Base-by-base conservation (phyloP, 2,113 vertebrate species). In the Ceratotherium simum region DNA sequence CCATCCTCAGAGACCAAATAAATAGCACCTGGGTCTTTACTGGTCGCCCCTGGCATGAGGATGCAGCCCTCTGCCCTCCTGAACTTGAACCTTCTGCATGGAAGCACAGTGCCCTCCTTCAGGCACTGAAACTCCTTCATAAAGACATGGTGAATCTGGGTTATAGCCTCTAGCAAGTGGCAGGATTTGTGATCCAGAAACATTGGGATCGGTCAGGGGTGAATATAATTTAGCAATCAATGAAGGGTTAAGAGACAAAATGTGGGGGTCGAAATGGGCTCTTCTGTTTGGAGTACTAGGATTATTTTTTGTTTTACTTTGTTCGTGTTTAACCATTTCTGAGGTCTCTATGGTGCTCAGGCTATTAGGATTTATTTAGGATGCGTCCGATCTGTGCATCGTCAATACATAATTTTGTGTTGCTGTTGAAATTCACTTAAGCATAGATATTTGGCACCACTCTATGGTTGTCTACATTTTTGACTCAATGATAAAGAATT, bases 201-300 rank as follows among this genome's bases (percentile, higher is more conserved):
- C 69, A 88, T 16, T 65, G 11, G 0, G 90, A 90, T 98, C 91
- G 89, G 86, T 97, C 91, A 60, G 81, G 97, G 98, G 92, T 96
- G 95, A 94, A 97, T 97, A 88, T 75, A 98, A 96, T 98, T 98
- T 98, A 99, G 98, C 91, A 98, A 94, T 97, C 98, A 98, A 95
- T 93, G 96, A 98, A 98, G 93, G 97, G 96, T 98, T 98, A 97
- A 98, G 90, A 97, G 94, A 93, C 93, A 97, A 92, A 97, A 79
- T 96, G 60, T 5, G 8, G 93, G 86, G 96, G 93, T 97, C 92
- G 98, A 98, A 98, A 97, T 95, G 85, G 86, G 67, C 85, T 95
- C 94, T 96, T 91, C 48, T 86, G 12, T 96, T 88, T 64, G 31
- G 78, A 96, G 46, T 91, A 42, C 23, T 65, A 72, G 29, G 4